Base-by-base conservation (phyloP, 2,113 vertebrate species). In the Boleophthalmus pectinirostris region DNA sequence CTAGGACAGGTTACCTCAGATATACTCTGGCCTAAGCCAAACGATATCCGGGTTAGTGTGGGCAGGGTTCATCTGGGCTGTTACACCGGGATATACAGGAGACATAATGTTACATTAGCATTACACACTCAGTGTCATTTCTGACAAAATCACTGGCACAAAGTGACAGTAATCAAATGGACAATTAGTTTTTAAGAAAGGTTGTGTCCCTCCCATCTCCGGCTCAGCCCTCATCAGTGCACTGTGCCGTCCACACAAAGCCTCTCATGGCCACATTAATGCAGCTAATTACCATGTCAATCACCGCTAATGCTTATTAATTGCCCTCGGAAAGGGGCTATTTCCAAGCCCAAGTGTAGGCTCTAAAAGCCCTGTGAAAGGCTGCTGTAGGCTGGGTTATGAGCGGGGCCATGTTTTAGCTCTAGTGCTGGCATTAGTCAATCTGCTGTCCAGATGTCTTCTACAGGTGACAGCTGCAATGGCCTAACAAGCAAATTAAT, bases 401-500 rank as follows among this genome's bases (percentile, higher is more conserved):
- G 82, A 85, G 83, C 82, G 87, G 81, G 72, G 76, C 80, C 68
- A 53, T 81, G 88, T 87, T 93, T 90, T 87, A 84, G 88, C 78
- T 82, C 87, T 83, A 89, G 87, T 90, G 86, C 89, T 91, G 89
- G 92, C 90, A 92, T 93, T 92, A 94, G 94, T 94, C 93, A 93
- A 90, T 93, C 91, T 93, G 92, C 93, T 92, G 92, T 94, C 93
- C 94, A 94, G 94, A 94, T 94, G 94, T 93, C 92, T 93, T 90
- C 88, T 91, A 93, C 93, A 94, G 93, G 92, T 93, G 93, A 94
- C 94, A 94, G 93, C 93, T 93, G 93, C 90, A 93, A 92, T 91
- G 88, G 91, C 90, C 92, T 94, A 94, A 94, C 94, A 93, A 94
- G 93, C 91, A 93, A 93, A 94, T 94, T 94, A 94, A 94, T 94